A percentile compares a stretch with the other conserved stretches of the same genome.
These are phyloP conservation scores for Syngnathus acus DNA, from an alignment of 2,797 vertebrate genomes.

Conservation along the genomic window DNA sequence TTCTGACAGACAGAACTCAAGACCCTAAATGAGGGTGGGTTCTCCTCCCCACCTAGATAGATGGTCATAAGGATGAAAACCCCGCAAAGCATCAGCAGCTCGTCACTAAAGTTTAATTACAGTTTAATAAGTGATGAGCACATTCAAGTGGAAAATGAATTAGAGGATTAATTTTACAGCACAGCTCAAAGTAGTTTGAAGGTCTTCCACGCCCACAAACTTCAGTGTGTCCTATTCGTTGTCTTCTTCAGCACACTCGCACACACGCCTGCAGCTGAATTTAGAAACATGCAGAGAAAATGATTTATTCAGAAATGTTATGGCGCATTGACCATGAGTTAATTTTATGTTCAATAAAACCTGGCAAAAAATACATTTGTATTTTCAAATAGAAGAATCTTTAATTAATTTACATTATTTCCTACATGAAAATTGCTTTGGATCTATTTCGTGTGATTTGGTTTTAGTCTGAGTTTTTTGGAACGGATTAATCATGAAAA, in stretches of 20 bases:
- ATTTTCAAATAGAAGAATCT: too few species aligned
- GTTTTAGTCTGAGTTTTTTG: too few species aligned
- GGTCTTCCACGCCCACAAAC: slow-evolving; percentile 6
- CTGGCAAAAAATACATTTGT: neutral
- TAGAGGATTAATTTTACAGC: slow-evolving; percentile 23
- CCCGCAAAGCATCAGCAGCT: neutral
- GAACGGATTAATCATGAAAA: too few species aligned
- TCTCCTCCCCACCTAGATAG: neutral
- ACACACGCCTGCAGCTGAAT: neutral
- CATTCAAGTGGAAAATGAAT: slow-evolving; percentile 5
- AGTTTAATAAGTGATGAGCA: slow-evolving; percentile 3
- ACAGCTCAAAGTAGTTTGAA: slow-evolving; percentile 8
- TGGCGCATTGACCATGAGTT: neutral
- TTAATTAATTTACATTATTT: too few species aligned
- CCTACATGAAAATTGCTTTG: too few species aligned
- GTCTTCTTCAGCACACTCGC: slow-evolving; percentile 1
- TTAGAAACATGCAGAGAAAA: neutral
- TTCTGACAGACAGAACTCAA: neutral
- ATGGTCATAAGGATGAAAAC: neutral
- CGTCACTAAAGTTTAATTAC: neutral
- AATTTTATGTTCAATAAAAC: neutral
- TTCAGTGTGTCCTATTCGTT: neutral
- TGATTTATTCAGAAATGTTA: neutral
- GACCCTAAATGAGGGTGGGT: neutral
- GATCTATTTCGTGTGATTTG: too few species aligned